A percentile compares a stretch with the other conserved stretches of the same genome.
These are phyloP conservation scores for Labeo rohita DNA, from an alignment of 2,113 vertebrate species.

Conservation along the genomic window DNA sequence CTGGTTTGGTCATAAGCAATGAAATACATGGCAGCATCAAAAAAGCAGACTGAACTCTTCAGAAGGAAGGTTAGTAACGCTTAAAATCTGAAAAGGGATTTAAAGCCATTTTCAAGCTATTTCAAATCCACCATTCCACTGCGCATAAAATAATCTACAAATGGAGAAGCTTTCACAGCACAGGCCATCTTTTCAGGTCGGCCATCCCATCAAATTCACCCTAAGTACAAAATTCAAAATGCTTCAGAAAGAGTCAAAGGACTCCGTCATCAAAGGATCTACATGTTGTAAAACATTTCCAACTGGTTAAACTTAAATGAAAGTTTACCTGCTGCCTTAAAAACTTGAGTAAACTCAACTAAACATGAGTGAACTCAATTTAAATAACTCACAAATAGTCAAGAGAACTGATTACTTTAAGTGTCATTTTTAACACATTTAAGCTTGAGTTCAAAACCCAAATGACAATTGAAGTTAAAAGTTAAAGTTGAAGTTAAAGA, in stretches of 20 bases:
- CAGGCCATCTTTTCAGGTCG: not conserved
- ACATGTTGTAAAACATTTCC: not conserved
- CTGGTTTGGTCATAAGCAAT: not conserved
- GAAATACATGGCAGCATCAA: not conserved
- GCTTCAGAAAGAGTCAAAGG: not conserved
- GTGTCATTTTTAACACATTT: not conserved
- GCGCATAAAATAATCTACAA: not conserved
- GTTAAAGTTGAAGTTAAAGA: not conserved
- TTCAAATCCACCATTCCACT: conserved; percentile 13
- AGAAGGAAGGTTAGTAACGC: not conserved
- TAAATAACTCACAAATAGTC: not conserved
- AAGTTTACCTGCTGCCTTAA: no score
- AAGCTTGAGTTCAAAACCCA: not conserved
- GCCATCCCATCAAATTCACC: not conserved
- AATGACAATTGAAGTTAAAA: not conserved
- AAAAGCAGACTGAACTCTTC: not conserved
- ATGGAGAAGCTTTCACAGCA: not conserved
- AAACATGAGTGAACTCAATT: no score
- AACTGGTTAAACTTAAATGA: no score
- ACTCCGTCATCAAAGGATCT: not conserved
- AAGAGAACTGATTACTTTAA: not conserved
- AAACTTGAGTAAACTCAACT: no score
- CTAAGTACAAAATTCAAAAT: not conserved
- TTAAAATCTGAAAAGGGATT: conserved; percentile 6
- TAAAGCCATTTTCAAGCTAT: not conserved